A percentile compares a stretch with the other conserved stretches of the same genome.
Evolutionary conservation across 2,113 vertebrate genomes (phyloP).

Genomic region (Hydrochoerus hydrochaeris): DNA sequence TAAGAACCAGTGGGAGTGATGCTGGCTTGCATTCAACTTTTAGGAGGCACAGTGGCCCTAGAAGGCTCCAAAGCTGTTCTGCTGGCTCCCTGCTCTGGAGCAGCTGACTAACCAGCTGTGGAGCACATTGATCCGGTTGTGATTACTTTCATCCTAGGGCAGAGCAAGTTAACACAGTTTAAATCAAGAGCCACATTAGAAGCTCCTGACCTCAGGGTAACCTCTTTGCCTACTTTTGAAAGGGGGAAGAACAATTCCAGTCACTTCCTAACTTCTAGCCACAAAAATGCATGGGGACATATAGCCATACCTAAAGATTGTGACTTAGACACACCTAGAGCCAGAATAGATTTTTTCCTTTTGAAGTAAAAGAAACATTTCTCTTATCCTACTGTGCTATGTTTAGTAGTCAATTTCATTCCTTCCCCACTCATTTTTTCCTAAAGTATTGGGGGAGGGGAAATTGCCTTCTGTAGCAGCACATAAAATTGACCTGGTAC

Average conservation of each 20-base stretch:
- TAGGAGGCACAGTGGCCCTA: constrained; percentile 25
- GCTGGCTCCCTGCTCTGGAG: constrained; percentile 51
- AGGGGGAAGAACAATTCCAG: constrained; percentile 55
- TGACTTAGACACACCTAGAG: neutral
- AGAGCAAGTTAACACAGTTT: constrained; percentile 62
- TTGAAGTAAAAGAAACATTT: neutral
- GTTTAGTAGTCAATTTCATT: neutral
- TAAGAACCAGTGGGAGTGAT: constrained; percentile 9
- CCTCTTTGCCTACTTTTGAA: constrained; percentile 70
- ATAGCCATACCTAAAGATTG: constrained; percentile 46
- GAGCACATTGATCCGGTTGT: constrained; percentile 60
- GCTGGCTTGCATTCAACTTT: neutral
- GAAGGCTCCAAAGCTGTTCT: constrained; percentile 38
- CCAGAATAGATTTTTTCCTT: constrained; percentile 8
- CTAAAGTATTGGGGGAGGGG: neutral
- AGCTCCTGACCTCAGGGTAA: constrained; percentile 62
- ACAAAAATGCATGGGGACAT: neutral
- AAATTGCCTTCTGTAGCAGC: neutral
- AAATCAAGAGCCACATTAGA: constrained; percentile 60
- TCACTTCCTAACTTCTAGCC: constrained; percentile 57
- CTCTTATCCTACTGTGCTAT: neutral
- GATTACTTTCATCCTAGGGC: constrained; percentile 68
- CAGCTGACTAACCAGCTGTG: constrained; percentile 70
- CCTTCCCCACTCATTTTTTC: neutral
- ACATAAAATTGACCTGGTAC: neutral